phyloP scores from a whole-genome alignment of 2,797 vertebrate species.

The Clarias laeviceps region DNA sequence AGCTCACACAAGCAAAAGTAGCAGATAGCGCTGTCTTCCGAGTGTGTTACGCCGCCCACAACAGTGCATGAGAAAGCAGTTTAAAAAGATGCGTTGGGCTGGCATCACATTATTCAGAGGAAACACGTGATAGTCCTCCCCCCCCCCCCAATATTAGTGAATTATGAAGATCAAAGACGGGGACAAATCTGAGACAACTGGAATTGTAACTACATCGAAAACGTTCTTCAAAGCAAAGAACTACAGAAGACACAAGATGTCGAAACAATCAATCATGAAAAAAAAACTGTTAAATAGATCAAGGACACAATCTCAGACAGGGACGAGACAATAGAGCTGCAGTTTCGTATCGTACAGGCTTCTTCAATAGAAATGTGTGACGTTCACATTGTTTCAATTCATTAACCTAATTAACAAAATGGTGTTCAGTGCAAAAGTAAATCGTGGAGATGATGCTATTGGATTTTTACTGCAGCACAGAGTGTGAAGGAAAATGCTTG shows the following conservation, averaged over 20 bases:
- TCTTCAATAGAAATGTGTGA: neutral
- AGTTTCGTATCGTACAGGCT: neutral
- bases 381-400: conserved; percentile 8
- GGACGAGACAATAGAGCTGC: neutral
- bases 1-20: too few species aligned
- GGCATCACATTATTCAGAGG: too few species aligned
- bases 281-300: neutral
- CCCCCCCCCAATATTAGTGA: too few species aligned
- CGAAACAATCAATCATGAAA: neutral
- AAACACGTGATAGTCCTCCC: too few species aligned
- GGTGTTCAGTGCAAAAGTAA: neutral
- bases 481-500: neutral
- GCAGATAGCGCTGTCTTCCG: too few species aligned
- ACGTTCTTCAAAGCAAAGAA: neutral
- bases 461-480: conserved; percentile 7
- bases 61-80: too few species aligned
- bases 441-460: neutral
- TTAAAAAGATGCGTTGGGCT: too few species aligned
- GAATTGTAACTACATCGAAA: neutral
- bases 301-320: neutral
- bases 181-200: neutral
- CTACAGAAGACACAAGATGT: neutral
- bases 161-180: neutral
- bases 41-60: too few species aligned
- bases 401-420: conserved; percentile 11